Percentiles rank a stretch among this genome's conserved stretches.
phyloP scores from a whole-genome alignment of 2,797 vertebrate species.

The Hirundo rustica region DNA sequence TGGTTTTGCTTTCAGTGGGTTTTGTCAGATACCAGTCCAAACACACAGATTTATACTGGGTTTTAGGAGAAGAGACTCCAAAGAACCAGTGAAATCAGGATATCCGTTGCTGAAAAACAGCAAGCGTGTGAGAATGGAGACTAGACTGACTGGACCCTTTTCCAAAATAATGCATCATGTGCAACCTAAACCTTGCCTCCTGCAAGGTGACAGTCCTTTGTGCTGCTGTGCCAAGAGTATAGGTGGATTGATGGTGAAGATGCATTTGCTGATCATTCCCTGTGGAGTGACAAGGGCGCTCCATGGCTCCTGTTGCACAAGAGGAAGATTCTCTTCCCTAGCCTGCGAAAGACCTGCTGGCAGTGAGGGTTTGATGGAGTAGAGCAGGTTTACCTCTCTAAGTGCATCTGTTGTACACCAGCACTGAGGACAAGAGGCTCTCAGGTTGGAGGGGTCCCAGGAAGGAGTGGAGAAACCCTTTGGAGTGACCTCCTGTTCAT shows the following conservation, averaged over 20 bases:
- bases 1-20: background rate
- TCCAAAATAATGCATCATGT: background rate
- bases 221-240: background rate
- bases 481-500: background rate
- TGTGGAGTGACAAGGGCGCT: background rate
- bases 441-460: background rate
- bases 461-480: background rate
- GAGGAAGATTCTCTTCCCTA: background rate
- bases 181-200: background rate
- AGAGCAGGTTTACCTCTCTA: background rate
- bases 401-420: background rate
- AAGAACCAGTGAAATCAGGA: background rate
- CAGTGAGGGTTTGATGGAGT: background rate
- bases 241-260: background rate
- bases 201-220: background rate
- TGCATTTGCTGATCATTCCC: background rate
- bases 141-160: background rate
- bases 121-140: background rate
- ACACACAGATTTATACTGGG: rapidly evolving
- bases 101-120: background rate
- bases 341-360: background rate
- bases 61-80: background rate
- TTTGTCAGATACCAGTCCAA: background rate
- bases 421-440: background rate
- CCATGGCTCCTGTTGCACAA: background rate